Evolutionary conservation across 2,113 vertebrate species (phyloP).

Genomic region (Cyanistes caeruleus): DNA sequence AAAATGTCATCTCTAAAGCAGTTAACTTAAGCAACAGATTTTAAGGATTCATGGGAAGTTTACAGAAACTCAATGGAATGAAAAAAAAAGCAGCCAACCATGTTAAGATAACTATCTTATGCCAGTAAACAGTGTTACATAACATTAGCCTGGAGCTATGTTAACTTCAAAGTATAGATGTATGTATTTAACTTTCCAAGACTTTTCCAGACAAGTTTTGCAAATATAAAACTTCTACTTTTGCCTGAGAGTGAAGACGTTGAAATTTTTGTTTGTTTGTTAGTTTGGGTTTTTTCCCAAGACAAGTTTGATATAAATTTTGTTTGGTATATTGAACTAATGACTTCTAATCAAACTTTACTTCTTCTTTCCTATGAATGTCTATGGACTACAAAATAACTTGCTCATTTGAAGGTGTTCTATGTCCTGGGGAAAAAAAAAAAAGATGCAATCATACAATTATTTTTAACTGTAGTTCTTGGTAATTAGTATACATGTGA

Average conservation of each 20-base stretch:
- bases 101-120: neutral
- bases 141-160: conserved; percentile 33
- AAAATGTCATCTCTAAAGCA: neutral
- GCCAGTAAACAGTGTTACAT: conserved; percentile 40
- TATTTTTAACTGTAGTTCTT: neutral
- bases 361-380: neutral
- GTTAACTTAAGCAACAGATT: neutral
- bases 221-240: neutral
- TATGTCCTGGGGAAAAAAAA: neutral
- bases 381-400: neutral
- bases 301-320: neutral
- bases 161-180: conserved; percentile 25
- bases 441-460: neutral
- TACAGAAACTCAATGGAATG: conserved; percentile 16
- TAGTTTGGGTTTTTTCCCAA: fast-evolving
- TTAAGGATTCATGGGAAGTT: neutral
- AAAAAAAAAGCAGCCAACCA: conserved; percentile 20
- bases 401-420: neutral
- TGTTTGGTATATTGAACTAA: neutral
- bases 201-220: neutral
- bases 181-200: neutral
- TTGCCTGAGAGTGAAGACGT: neutral
- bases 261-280: neutral
- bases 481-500: neutral
- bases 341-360: neutral